phyloP scores from a whole-genome alignment of 2,888 invertebrate species.

The Colletes collaris region DNA sequence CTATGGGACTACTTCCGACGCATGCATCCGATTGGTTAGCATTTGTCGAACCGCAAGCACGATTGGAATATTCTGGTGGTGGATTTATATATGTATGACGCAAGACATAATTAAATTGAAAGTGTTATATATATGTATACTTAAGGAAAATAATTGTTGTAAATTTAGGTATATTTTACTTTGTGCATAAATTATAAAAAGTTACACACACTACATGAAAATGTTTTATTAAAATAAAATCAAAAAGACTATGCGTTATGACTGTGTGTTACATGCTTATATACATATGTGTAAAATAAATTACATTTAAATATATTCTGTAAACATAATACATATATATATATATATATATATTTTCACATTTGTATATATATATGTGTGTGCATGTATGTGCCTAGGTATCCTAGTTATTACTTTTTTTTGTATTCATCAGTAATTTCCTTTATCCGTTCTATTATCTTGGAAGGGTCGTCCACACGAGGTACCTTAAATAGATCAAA shows the following conservation, averaged over 20 bases:
- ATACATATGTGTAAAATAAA: conserved; percentile 18
- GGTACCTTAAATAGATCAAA: conserved; percentile 87
- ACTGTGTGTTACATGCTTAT: conserved; percentile 35
- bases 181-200: conserved; percentile 31
- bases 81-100: conserved; percentile 84
- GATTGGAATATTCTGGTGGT: conserved; percentile 94
- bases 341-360: background rate
- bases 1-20: conserved; percentile 98
- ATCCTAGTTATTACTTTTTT: conserved; percentile 81
- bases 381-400: background rate
- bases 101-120: conserved; percentile 32
- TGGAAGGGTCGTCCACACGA: conserved; percentile 92
- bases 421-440: conserved; percentile 88
- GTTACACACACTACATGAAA: conserved; percentile 23
- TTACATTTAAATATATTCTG: conserved; percentile 10
- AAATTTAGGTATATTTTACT: conserved; percentile 24
- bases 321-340: background rate
- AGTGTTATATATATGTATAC: conserved; percentile 16
- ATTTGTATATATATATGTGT: too few relatives aligned
- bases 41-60: conserved; percentile 95
- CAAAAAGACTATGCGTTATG: conserved; percentile 33
- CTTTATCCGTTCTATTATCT: conserved; percentile 88
- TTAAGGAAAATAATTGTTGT: conserved; percentile 39
- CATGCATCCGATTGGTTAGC: conserved; percentile 99
- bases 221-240: conserved; percentile 56